Conservation (phyloP, 37 sponge, comb jelly and placozoan species). For the Lycopodina hypogea region DNA sequence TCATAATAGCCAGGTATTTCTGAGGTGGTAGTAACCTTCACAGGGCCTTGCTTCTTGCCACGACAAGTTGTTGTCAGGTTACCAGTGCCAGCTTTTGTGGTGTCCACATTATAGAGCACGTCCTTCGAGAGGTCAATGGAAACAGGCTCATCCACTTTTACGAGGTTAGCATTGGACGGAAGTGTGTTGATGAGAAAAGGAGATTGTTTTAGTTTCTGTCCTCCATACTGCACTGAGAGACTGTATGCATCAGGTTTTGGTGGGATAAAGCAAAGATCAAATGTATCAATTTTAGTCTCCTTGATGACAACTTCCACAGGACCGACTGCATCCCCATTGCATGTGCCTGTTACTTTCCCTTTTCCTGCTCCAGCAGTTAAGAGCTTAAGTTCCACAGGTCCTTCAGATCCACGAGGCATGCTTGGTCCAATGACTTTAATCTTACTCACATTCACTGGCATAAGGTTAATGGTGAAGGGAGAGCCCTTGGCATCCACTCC, state of each 20-base stretch:
- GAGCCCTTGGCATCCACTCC: slow-evolving; percentile 62
- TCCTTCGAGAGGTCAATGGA: slow-evolving; percentile 22
- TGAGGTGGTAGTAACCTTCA: slow-evolving; percentile 28
- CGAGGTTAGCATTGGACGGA: slow-evolving; percentile 47
- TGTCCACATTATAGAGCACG: slow-evolving; percentile 38
- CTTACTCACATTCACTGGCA: slow-evolving; percentile 54
- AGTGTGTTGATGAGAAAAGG: slow-evolving; percentile 67
- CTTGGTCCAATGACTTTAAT: slow-evolving; percentile 55
- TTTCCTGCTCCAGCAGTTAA: slow-evolving; percentile 49
- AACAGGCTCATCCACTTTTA: slow-evolving; percentile 42
- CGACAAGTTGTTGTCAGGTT: slow-evolving; percentile 45
- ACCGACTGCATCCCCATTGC: slow-evolving; percentile 47
- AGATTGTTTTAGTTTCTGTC: slow-evolving; percentile 60
- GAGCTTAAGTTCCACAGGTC: slow-evolving; percentile 59
- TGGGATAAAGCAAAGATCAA: slow-evolving; percentile 42
- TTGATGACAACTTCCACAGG: slow-evolving; percentile 58
- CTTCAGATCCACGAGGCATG: slow-evolving; percentile 26
- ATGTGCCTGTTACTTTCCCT: slow-evolving; percentile 59
- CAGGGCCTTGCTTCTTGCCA: slow-evolving; percentile 51
- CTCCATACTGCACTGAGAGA: slow-evolving; percentile 55
- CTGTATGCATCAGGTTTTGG: slow-evolving; percentile 53
- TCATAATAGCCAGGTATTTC: slow-evolving; percentile 9
- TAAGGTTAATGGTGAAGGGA: slow-evolving; percentile 73
- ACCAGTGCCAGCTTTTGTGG: slow-evolving; percentile 63
- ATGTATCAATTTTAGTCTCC: slow-evolving; percentile 40